Evolutionary conservation across 2,797 vertebrate species (phyloP), one percentile per base, ranked within the genome.

Genomic region (Trematomus bernacchii): DNA sequence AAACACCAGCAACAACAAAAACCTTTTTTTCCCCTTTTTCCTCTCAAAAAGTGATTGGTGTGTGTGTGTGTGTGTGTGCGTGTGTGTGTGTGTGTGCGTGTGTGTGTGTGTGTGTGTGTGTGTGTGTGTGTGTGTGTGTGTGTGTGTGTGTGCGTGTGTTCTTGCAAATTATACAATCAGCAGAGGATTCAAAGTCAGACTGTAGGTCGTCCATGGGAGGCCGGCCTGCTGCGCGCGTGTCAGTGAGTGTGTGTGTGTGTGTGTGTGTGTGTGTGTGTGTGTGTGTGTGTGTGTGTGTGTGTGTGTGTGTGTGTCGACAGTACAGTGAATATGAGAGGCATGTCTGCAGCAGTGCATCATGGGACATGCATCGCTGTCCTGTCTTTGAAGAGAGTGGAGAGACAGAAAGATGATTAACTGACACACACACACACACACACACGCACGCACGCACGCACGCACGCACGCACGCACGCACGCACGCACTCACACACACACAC

Each of bases 111-210:
- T 48, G 44, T 48, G 13, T 73, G 21, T 51, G 37, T 66, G 30
- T 33, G 30, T 33, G 30, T 33, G 30, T 33, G 30, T 33, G 30
- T 33, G 30, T 5, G 30, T 33, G 30, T 33, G 30, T 33, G 30
- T 33, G 30, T 33, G 30, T 7, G 6, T 33, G 30, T 33, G 30
- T 33, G 30, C 33, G 30, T 33, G 4, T 33, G 4, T 33, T 33
- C 33, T 33, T 33, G 33, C 44, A 42, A 33, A 47, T 52, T 47
- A 66, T 65, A 70, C 64, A 67, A 51, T 66, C 43, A 70, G 66
- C 55, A 59, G 30, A 72, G 48, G 21, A 23, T 48, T 84, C 74
- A 83, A 87, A 76, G 87, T 83, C 85, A 80, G 63, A 3, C 7
- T 85, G 77, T 75, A 85, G 87, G 82, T 87, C 76, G 73, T 52